Conservation (phyloP, 2,888 invertebrate species). For the Eupithecia abbreviata region DNA sequence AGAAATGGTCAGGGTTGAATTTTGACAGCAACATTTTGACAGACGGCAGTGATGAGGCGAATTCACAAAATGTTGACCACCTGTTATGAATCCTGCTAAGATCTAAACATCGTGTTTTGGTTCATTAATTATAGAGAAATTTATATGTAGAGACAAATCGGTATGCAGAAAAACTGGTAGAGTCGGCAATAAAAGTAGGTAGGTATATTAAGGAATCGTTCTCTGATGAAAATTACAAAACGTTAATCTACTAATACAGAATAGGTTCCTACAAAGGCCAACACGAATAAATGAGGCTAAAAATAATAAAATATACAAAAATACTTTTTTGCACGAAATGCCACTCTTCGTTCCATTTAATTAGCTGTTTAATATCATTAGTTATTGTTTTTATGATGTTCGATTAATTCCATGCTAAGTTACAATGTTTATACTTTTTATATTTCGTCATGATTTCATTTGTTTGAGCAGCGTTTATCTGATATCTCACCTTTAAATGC, state of each 20-base stretch:
- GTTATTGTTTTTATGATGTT: background rate
- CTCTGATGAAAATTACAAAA: background rate
- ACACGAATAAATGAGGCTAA: background rate
- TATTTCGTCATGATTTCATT: background rate
- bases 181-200: constrained; percentile 45
- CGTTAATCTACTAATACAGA: background rate
- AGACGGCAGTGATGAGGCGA: constrained; percentile 62
- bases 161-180: constrained; percentile 55
- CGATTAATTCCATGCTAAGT: background rate
- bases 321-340: background rate
- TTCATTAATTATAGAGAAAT: constrained; percentile 78
- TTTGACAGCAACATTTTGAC: constrained; percentile 44
- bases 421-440: background rate
- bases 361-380: background rate
- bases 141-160: constrained; percentile 76
- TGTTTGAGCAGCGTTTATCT: background rate
- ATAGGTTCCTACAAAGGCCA: background rate
- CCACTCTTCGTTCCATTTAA: background rate
- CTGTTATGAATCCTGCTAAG: constrained; percentile 76
- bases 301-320: background rate
- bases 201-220: background rate
- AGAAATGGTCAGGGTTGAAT: constrained; percentile 38
- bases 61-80: constrained; percentile 67
- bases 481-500: background rate
- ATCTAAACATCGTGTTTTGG: constrained; percentile 72